Evolutionary conservation across 2,113 vertebrate species (phyloP).

Genomic region (Oenanthe melanoleuca): DNA sequence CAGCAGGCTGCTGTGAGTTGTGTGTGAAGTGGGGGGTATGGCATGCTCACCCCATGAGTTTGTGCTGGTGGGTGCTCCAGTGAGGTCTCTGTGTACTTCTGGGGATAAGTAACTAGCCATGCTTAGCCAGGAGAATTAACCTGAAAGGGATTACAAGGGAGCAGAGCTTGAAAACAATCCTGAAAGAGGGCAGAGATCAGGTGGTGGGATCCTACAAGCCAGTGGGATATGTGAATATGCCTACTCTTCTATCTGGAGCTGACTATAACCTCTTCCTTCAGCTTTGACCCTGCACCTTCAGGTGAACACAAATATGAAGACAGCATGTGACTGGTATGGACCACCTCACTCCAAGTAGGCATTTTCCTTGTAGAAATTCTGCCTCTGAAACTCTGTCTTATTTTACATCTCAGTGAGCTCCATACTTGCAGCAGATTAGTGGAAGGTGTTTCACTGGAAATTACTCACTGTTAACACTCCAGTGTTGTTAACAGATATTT

Average conservation of each 20-base stretch:
- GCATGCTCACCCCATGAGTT: fast-evolving
- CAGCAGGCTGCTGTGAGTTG: not conserved
- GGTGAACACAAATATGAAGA: not conserved
- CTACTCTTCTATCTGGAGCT: not conserved
- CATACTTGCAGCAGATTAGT: not conserved
- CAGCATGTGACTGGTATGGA: not conserved
- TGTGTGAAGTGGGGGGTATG: not conserved
- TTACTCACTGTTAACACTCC: not conserved
- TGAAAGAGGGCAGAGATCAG: not conserved
- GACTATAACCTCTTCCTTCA: not conserved
- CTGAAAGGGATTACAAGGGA: not conserved
- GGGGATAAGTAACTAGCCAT: not conserved
- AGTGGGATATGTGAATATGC: not conserved
- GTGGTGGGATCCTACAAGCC: not conserved
- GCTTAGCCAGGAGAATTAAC: not conserved
- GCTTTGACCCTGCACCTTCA: not conserved
- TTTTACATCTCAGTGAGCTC: not conserved
- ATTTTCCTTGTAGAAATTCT: not conserved
- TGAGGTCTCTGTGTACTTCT: not conserved
- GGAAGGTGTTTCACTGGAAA: not conserved
- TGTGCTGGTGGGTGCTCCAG: not conserved
- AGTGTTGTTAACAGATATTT: not conserved
- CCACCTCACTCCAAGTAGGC: not conserved
- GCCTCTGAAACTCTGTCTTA: not conserved
- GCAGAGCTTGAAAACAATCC: not conserved